Evolutionary conservation across 2,888 invertebrate genomes (phyloP), one percentile per base, ranked within the genome.

Genomic region (Pinctada fucata): DNA sequence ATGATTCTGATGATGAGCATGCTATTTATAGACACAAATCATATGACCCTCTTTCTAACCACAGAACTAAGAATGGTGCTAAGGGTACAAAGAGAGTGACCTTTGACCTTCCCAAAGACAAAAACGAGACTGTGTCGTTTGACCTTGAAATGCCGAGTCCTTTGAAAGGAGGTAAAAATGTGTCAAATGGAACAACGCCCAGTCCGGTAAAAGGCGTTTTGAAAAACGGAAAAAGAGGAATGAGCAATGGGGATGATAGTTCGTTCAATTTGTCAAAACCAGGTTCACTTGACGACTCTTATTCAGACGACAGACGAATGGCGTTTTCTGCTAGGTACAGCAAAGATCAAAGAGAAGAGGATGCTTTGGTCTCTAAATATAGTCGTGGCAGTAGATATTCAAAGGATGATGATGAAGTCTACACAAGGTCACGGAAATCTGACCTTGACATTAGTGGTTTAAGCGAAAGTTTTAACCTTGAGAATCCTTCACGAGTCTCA

Each of bases 131-230:
- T 2, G 82, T 85, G 8, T 89, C 90, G n/a, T 91, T 91, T 87
- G 88, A 88, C 63, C 84, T 91, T 63, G 91, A 90, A 71, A 75
- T 86, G 75, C 90, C 91, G 50, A 89, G 89, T 83, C 89, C 88
- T 10, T 71, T 87, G 68, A 85, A 85, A 66, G 81, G 77, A 5
- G 78, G 76, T 45, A 81, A 79, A 52, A 79, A 69, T 48, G 52
- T 79, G n/a, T 67, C 77, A n/a, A 82, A 80, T 74, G 81, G 82
- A 51, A 78, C 83, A 68, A 76, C 78, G 8, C 72, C 80, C 6
- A 86, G 85, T 48, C 85, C 87, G 47, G 83, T 86, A 6, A 84
- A 85, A 76, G 85, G 86, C 31, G 86, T 86, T 45, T 72, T 86
- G 47, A 86, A 86, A 75, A 84, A 85, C 72, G 82, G 79, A 52